Evolutionary conservation across 2,888 invertebrate genomes (phyloP).

Genomic region (Drosophila meridionalis): DNA sequence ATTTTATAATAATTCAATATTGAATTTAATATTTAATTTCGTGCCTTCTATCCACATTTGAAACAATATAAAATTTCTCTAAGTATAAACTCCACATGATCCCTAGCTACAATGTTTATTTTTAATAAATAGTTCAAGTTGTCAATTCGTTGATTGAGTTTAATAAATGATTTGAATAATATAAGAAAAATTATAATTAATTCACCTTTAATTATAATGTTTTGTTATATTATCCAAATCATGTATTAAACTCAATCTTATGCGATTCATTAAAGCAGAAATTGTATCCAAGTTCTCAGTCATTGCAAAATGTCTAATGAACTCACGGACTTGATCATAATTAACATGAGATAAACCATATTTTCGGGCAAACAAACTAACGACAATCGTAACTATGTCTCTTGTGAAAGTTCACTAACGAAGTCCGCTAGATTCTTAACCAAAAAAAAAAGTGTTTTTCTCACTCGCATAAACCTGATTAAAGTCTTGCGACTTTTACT

Average conservation of each 20-base stretch:
- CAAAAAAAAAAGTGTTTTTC: slow-evolving; percentile 45
- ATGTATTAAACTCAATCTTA: not conserved
- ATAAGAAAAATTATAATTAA: too few relatives aligned
- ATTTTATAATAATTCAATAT: not conserved
- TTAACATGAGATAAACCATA: too few relatives aligned
- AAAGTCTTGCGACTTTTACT: slow-evolving; percentile 47
- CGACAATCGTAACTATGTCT: not conserved
- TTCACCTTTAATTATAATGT: too few relatives aligned
- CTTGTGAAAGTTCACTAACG: slow-evolving; percentile 47
- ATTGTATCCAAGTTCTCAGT: not conserved
- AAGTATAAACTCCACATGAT: not conserved
- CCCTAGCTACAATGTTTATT: not conserved
- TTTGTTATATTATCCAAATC: not conserved
- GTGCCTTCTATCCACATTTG: too few relatives aligned
- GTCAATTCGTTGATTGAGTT: too few relatives aligned
- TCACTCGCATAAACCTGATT: slow-evolving; percentile 50
- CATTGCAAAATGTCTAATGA: not conserved
- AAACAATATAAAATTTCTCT: not conserved
- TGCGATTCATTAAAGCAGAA: not conserved
- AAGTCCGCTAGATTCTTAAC: slow-evolving; percentile 43
- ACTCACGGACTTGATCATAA: too few relatives aligned
- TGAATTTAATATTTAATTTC: not conserved
- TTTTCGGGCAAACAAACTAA: not conserved
- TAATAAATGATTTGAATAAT: too few relatives aligned
- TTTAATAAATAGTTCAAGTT: not conserved